Conservation (phyloP, 2,888 invertebrate genomes). For the Meandrusa payeni region DNA sequence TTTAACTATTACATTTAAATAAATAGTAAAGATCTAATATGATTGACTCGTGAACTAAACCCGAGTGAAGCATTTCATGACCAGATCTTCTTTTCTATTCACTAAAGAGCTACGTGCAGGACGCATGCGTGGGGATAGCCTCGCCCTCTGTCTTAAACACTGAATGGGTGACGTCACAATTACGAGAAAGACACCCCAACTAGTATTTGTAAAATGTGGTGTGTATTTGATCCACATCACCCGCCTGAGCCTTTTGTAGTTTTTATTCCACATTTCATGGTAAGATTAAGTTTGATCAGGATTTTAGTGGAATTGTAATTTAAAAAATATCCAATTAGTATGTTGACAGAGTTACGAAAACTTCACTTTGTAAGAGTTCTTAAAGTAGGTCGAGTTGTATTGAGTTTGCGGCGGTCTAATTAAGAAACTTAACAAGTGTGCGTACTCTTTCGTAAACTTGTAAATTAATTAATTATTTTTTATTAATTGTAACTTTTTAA, state of each 20-base stretch:
- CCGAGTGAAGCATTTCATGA: conserved; percentile 4
- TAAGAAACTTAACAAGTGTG: no score
- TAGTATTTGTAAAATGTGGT: conserved; percentile 15
- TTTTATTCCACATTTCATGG: background rate
- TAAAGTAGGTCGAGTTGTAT: conserved; percentile 5
- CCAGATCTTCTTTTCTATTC: background rate
- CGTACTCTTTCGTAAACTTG: no score
- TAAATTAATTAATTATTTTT: no score
- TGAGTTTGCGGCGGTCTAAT: no score
- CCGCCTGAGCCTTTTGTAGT: no score
- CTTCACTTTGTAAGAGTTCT: conserved; percentile 11
- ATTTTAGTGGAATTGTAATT: no score
- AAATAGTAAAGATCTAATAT: background rate
- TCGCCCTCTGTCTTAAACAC: conserved; percentile 41
- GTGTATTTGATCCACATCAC: conserved; percentile 1
- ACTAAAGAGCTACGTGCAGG: conserved; percentile 15
- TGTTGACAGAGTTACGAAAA: conserved; percentile 5
- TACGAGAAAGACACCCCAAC: conserved; percentile 21
- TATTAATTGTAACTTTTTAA: no score
- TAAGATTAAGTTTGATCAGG: background rate
- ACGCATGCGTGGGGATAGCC: conserved; percentile 39
- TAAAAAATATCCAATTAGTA: conserved; percentile 7
- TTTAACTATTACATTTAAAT: background rate
- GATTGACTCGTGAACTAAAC: conserved; percentile 7
- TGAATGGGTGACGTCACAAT: conserved; percentile 53